These are phyloP conservation scores for Busarellus nigricollis DNA, from an alignment of 2,797 vertebrate genomes.

Conservation along the genomic window DNA sequence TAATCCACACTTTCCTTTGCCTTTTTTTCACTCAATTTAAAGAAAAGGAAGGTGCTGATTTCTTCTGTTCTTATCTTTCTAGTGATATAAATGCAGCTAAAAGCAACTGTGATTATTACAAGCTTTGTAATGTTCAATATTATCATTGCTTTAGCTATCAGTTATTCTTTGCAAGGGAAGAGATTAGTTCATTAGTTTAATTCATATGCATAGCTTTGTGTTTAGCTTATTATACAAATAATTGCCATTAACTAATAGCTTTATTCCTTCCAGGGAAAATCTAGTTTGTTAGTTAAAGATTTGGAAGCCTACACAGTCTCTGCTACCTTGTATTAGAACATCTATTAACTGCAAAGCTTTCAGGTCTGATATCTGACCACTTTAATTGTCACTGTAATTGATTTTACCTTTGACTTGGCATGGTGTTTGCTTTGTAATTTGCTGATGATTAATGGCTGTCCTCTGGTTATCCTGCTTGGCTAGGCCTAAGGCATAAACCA, in stretches of 20 bases:
- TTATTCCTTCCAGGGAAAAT: slow-evolving; percentile 4
- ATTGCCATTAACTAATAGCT: neutral
- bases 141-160: neutral
- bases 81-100: neutral
- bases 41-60: neutral
- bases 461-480: slow-evolving; percentile 39
- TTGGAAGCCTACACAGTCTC: neutral
- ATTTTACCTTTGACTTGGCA: slow-evolving; percentile 71
- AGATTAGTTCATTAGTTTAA: neutral
- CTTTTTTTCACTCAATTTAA: neutral
- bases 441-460: slow-evolving; percentile 66
- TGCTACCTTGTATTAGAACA: neutral
- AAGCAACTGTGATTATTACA: neutral
- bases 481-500: neutral
- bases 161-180: neutral
- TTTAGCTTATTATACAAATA: neutral
- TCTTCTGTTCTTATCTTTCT: neutral
- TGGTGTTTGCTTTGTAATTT: slow-evolving; percentile 60
- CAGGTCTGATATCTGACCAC: slow-evolving; percentile 31
- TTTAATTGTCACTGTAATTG: slow-evolving; percentile 70
- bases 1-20: neutral
- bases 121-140: neutral
- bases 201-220: neutral
- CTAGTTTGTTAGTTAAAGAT: neutral
- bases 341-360: slow-evolving; percentile 33